Evolutionary conservation across 2,888 invertebrate species (phyloP).

Genomic region (Agrotis exclamationis): DNA sequence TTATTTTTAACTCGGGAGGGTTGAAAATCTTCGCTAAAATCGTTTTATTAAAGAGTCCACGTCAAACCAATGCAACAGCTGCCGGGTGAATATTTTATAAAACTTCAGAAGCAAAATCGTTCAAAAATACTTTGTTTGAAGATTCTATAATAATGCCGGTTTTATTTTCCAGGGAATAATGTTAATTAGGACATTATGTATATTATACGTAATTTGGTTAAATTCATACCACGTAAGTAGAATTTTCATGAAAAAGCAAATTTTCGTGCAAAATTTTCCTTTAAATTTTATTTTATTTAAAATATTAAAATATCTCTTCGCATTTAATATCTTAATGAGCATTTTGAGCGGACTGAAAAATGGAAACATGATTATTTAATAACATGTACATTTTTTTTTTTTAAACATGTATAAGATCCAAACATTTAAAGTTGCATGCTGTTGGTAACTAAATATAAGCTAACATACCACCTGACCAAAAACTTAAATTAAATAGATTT

Average conservation of each 20-base stretch:
- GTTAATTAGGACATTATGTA: background rate
- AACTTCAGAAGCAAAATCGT: background rate
- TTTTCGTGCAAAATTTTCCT: background rate
- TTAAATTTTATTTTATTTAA: background rate
- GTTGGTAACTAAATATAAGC: too few species aligned
- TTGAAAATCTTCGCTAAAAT: background rate
- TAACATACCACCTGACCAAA: background rate
- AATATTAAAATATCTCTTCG: background rate
- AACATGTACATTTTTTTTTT: too few species aligned
- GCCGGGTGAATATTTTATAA: background rate
- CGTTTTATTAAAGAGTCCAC: constrained; percentile 1
- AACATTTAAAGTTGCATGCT: too few species aligned
- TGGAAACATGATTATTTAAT: too few species aligned
- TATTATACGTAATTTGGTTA: background rate
- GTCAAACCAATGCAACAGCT: background rate
- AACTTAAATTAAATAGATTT: background rate
- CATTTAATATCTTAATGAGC: background rate
- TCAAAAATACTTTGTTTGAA: background rate
- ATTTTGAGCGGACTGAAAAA: background rate
- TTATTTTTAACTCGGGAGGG: background rate
- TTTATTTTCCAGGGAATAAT: background rate
- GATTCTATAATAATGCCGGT: background rate
- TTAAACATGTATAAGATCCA: too few species aligned
- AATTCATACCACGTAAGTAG: background rate
- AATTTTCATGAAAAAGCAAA: background rate